Conservation (phyloP, 1,140 invertebrate species). For the Drosophila nasuta region DNA sequence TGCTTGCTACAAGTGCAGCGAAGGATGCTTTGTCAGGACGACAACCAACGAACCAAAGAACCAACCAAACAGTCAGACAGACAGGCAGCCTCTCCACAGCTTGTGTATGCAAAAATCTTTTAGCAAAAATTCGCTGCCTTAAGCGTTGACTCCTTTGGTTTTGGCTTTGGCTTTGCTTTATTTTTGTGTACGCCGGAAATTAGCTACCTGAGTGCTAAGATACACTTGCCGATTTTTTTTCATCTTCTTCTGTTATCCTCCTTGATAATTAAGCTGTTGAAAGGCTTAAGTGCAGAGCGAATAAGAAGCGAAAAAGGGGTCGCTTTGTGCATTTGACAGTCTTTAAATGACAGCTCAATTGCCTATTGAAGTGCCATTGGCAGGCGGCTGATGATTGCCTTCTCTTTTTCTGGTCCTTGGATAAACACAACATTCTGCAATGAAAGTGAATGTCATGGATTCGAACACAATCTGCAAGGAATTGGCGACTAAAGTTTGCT, state of each 20-base stretch:
- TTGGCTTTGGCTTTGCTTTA: slow-evolving; percentile 20
- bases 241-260: slow-evolving; percentile 6
- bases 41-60: neutral
- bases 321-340: slow-evolving; percentile 69
- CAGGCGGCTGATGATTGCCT: slow-evolving; percentile 31
- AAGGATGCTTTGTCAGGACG: slow-evolving; percentile 54
- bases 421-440: slow-evolving; percentile 5
- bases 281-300: slow-evolving; percentile 44
- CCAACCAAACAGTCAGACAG: neutral
- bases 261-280: slow-evolving; percentile 63
- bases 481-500: no score
- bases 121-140: slow-evolving; percentile 15
- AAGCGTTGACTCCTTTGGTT: slow-evolving; percentile 31
- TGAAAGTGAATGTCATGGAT: neutral
- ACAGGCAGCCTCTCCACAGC: no score
- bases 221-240: slow-evolving; percentile 15
- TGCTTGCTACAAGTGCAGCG: slow-evolving; percentile 51
- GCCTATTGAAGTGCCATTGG: slow-evolving; percentile 65
- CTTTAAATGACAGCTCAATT: slow-evolving; percentile 52
- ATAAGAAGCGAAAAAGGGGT: no score
- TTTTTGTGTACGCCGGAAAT: slow-evolving; percentile 51
- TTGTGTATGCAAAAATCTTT: slow-evolving; percentile 45
- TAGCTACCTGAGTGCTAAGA: slow-evolving; percentile 38
- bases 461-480: no score
- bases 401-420: slow-evolving; percentile 7